These are phyloP conservation scores for Cephalotes varians DNA, from an alignment of 2,888 invertebrate genomes.

Conservation along the genomic window DNA sequence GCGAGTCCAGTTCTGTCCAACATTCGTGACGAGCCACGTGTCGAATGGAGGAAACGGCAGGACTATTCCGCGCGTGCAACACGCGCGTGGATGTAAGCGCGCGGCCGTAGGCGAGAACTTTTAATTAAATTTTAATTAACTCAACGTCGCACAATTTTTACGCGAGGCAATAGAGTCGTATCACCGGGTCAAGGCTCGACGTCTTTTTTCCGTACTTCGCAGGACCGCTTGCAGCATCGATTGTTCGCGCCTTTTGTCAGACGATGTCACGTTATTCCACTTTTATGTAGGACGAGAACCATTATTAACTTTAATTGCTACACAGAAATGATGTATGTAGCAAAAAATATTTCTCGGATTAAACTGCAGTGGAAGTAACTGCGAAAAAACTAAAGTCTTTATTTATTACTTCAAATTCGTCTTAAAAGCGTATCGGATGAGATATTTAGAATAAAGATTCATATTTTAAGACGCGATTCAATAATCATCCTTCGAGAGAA, in stretches of 20 bases:
- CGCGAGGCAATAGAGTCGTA: conserved; percentile 16
- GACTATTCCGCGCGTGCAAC: conserved; percentile 33
- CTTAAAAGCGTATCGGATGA: neutral
- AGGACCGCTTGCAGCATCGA: conserved; percentile 40
- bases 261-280: conserved; percentile 37
- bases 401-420: neutral
- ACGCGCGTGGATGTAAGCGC: conserved; percentile 21
- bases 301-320: conserved; percentile 49
- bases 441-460: neutral
- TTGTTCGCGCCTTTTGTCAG: conserved; percentile 42
- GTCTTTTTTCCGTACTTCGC: conserved; percentile 42
- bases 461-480: neutral
- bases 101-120: conserved; percentile 35
- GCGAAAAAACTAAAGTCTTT: neutral
- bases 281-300: conserved; percentile 32
- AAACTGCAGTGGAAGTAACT: neutral
- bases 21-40: conserved; percentile 36
- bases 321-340: neutral
- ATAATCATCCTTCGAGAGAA: neutral
- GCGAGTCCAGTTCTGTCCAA: neutral
- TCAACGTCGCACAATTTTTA: conserved; percentile 53
- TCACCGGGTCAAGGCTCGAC: conserved; percentile 61
- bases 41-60: neutral
- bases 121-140: conserved; percentile 73
- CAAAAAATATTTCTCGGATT: conserved; percentile 32